These are phyloP conservation scores for Fabriciana adippe DNA, from an alignment of 2,888 invertebrate species.

Conservation along the genomic window DNA sequence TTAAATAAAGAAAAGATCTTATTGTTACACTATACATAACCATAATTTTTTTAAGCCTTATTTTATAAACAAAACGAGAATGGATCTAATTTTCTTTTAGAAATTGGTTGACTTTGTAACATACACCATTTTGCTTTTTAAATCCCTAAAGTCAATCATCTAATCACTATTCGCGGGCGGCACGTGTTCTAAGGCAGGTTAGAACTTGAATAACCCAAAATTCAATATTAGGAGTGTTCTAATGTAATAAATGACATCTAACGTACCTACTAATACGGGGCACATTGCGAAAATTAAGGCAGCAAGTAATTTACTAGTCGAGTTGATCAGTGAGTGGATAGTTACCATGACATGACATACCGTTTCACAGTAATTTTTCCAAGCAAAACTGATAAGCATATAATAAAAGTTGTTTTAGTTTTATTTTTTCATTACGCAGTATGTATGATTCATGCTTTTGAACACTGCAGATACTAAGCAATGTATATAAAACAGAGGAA, in stretches of 20 bases:
- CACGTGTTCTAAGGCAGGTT: too few relatives aligned
- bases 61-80: too few relatives aligned
- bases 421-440: slow-evolving; percentile 45
- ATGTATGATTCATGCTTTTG: slow-evolving; percentile 23
- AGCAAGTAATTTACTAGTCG: slow-evolving; percentile 50
- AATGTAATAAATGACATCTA: slow-evolving; percentile 9
- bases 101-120: too few relatives aligned
- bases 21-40: too few relatives aligned
- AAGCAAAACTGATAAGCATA: slow-evolving; percentile 45
- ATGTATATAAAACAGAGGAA: slow-evolving; percentile 39
- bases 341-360: slow-evolving; percentile 65
- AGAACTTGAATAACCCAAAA: too few relatives aligned
- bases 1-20: too few relatives aligned
- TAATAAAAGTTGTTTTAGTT: slow-evolving; percentile 31
- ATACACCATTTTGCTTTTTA: too few relatives aligned
- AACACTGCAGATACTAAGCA: slow-evolving; percentile 32
- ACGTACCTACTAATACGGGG: slow-evolving; percentile 37
- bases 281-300: slow-evolving; percentile 53
- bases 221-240: too few relatives aligned
- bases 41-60: too few relatives aligned
- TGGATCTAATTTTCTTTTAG: too few relatives aligned
- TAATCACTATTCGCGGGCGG: too few relatives aligned
- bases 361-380: slow-evolving; percentile 61
- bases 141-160: too few relatives aligned
- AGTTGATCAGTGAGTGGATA: slow-evolving; percentile 56